Evolutionary conservation across 1,140 invertebrate genomes (phyloP), one percentile per base, ranked within the genome.

Genomic region (Drosophila guanche): DNA sequence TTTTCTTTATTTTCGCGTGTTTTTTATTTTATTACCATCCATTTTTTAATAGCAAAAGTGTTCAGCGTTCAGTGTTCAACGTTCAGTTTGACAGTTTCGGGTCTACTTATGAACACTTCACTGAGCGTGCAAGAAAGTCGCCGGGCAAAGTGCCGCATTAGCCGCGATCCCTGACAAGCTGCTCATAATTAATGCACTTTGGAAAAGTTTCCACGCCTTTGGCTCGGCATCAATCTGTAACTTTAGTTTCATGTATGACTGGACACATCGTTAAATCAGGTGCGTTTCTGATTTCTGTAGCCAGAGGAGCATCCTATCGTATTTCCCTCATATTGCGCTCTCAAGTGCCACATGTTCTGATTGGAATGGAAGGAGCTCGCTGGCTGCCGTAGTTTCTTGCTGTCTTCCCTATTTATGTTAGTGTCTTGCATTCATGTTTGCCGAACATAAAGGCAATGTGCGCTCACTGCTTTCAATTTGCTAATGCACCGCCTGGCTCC

Each of bases 1-100:
- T 48, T 22, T 14, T 10, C 16, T 20, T 61, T 58, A 48, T 59
- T 54, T 45, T 84, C 16, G 16, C 16, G 16, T 71, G 52, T 61
- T 46, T 63, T 77, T 85, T 56, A 79, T 79, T 84, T 84, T 84
- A 85, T 84, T 76, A 70, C 53, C 79, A 72, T 61, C 62, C 62
- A 72, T 76, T 84, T 85, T 73, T 84, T 76, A 84, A 79, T 75
- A 56, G 75, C 69, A 73, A 85, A 85, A 20, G 16, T 20, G 16
- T 20, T 20, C 16, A 20, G 81, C 81, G 81, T 86, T 86, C 77
- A 81, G 83, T 85, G 16, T 20, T 20, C 16, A 20, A 76, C 81
- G 81, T 86, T 86, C 77, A 81, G 83, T 85, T 86, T 86, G 81
- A 85, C 73, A 86, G 81, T 85, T 76, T 63, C 60, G 71, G 72